Evolutionary conservation across 2,888 invertebrate genomes (phyloP).

Genomic region (Gastracanthus pulcherrimus): DNA sequence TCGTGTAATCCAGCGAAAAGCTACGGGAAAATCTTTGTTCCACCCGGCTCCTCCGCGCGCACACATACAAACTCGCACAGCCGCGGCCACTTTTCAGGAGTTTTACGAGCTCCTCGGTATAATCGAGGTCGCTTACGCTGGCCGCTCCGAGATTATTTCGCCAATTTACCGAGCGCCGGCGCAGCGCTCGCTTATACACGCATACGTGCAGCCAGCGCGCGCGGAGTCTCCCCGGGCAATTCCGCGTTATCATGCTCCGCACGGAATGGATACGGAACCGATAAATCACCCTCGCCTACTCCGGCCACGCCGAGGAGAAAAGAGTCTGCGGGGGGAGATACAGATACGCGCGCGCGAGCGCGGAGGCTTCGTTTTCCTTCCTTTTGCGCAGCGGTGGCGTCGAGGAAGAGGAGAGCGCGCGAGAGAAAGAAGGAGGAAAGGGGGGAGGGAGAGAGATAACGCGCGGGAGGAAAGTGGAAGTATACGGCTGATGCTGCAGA

Average conservation of each 20-base stretch:
- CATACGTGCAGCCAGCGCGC: background rate
- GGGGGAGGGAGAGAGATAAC: background rate
- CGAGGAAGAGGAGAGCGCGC: no score
- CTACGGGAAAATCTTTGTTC: background rate
- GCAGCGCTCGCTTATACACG: background rate
- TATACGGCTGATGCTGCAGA: background rate
- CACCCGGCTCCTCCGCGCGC: background rate
- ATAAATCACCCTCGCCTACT: constrained; percentile 61
- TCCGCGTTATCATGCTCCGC: constrained; percentile 64
- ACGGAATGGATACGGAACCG: constrained; percentile 61
- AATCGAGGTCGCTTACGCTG: constrained; percentile 56
- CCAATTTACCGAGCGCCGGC: constrained; percentile 51
- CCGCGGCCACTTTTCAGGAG: constrained; percentile 26
- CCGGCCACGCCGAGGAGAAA: background rate
- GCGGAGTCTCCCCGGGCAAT: constrained; percentile 57
- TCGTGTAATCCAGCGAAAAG: background rate
- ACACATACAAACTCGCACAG: background rate
- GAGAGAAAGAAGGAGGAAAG: background rate
- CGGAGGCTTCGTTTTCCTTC: background rate
- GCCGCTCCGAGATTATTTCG: constrained; percentile 57
- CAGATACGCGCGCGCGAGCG: no score
- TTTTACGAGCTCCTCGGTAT: constrained; percentile 48
- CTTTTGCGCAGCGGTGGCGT: background rate
- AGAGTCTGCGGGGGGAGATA: background rate
- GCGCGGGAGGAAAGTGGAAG: background rate